Evolutionary conservation across 2,888 invertebrate genomes (phyloP).

Genomic region (Drosophila limbata): DNA sequence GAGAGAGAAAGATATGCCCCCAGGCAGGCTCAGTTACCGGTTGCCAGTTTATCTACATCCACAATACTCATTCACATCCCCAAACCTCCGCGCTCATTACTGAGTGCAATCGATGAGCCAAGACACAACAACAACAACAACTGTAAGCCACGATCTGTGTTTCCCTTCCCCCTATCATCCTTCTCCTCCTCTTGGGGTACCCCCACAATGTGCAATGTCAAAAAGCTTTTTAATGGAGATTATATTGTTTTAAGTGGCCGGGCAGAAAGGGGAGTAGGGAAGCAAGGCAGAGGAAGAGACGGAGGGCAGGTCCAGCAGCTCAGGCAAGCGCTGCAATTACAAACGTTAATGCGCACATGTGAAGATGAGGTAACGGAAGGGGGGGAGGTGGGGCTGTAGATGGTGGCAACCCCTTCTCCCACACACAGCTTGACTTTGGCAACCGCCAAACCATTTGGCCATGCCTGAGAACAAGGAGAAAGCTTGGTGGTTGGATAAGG

Average conservation of each 20-base stretch:
- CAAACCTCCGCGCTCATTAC: slow-evolving; percentile 53
- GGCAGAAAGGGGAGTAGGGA: slow-evolving; percentile 10
- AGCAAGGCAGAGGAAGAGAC: background rate
- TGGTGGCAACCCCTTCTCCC: background rate
- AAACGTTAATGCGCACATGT: slow-evolving; percentile 79
- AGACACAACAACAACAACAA: slow-evolving; percentile 46
- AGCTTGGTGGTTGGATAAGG: background rate
- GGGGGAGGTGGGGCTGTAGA: background rate
- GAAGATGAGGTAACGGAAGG: slow-evolving; percentile 1
- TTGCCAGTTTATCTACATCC: slow-evolving; percentile 6
- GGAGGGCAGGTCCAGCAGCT: slow-evolving; percentile 2
- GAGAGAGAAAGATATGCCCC: background rate
- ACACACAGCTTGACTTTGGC: slow-evolving; percentile 68
- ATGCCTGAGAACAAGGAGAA: slow-evolving; percentile 54
- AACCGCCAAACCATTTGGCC: slow-evolving; percentile 67
- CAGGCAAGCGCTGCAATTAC: slow-evolving; percentile 82
- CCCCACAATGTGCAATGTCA: slow-evolving; percentile 65
- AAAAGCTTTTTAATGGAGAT: slow-evolving; percentile 82
- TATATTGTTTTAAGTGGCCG: slow-evolving; percentile 82
- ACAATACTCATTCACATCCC: slow-evolving; percentile 8
- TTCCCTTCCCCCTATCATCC: background rate
- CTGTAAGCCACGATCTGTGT: slow-evolving; percentile 16
- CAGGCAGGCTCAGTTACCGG: slow-evolving; percentile 44
- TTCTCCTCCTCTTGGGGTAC: background rate
- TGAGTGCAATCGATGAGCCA: slow-evolving; percentile 70